These are phyloP conservation scores for Scolopax mira DNA, from an alignment of 2,113 vertebrate species.

Conservation along the genomic window DNA sequence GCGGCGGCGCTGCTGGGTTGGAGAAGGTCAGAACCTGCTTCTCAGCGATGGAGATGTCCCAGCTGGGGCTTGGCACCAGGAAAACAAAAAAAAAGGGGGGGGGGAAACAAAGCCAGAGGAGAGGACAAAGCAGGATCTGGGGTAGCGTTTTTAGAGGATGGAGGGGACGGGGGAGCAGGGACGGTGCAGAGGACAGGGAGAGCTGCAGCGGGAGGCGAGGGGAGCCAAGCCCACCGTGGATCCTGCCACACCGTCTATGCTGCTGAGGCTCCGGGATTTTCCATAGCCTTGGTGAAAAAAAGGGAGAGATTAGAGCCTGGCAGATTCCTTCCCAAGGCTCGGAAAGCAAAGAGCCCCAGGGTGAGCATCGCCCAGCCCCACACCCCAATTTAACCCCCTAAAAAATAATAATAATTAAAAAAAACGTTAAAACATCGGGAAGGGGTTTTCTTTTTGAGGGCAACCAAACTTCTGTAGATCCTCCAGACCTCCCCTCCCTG, in stretches of 20 bases:
- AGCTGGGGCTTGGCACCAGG: not conserved
- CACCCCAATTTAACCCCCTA: not conserved
- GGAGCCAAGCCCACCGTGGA: constrained; percentile 49
- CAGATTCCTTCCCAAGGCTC: not conserved
- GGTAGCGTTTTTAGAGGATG: not conserved
- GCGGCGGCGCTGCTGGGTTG: not conserved
- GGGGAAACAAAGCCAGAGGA: not conserved
- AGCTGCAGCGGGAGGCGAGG: constrained; percentile 53
- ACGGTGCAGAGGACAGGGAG: constrained; percentile 61
- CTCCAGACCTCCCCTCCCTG: not conserved
- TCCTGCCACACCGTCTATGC: constrained; percentile 56
- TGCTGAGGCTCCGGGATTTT: constrained; percentile 71
- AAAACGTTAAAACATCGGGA: not conserved
- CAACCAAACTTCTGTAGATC: not conserved
- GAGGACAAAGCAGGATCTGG: not conserved
- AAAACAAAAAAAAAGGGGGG: too few relatives aligned
- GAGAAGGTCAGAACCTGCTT: not conserved
- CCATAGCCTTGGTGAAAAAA: constrained; percentile 69
- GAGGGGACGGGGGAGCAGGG: constrained; percentile 57
- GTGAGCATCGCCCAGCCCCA: not conserved
- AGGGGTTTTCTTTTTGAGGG: not conserved
- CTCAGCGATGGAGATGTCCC: not conserved
- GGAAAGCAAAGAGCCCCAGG: not conserved
- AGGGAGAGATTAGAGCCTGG: constrained; percentile 16
- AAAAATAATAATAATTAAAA: not conserved